phyloP scores from a whole-genome alignment of 2,797 vertebrate genomes.

The Macropus fuliginosus region DNA sequence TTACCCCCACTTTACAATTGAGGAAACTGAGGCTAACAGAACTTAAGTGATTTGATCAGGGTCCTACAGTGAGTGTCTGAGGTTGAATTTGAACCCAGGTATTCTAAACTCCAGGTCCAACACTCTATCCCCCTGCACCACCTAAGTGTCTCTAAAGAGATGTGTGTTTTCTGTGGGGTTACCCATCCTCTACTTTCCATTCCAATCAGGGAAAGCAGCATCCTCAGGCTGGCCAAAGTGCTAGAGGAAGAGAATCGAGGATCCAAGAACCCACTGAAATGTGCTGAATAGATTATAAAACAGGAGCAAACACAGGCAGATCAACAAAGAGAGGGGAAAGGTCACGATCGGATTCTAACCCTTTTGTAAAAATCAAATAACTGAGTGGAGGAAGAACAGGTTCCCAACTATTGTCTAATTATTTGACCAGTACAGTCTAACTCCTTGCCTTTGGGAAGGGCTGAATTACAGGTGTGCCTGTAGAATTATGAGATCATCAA shows the following conservation, averaged over 20 bases:
- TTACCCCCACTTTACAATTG: neutral
- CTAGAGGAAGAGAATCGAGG: neutral
- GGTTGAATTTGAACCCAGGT: neutral
- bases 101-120: neutral
- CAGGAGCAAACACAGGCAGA: neutral
- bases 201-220: neutral
- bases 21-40: constrained; percentile 2
- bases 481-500: neutral
- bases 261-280: neutral
- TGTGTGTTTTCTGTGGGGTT: neutral
- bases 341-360: neutral
- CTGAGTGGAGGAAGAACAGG: neutral
- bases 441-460: neutral
- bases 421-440: neutral
- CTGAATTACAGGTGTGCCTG: neutral
- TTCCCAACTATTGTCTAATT: neutral
- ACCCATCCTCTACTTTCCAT: neutral
- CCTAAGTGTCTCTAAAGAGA: neutral
- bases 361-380: neutral
- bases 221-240: neutral
- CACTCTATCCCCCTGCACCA: neutral
- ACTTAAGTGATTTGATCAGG: neutral
- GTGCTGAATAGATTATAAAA: neutral
- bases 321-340: neutral
- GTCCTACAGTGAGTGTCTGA: neutral